A percentile compares a stretch with the other conserved stretches of the same genome.
phyloP scores from a whole-genome alignment of 1,140 invertebrate genomes.

The Melanaphis sacchari region DNA sequence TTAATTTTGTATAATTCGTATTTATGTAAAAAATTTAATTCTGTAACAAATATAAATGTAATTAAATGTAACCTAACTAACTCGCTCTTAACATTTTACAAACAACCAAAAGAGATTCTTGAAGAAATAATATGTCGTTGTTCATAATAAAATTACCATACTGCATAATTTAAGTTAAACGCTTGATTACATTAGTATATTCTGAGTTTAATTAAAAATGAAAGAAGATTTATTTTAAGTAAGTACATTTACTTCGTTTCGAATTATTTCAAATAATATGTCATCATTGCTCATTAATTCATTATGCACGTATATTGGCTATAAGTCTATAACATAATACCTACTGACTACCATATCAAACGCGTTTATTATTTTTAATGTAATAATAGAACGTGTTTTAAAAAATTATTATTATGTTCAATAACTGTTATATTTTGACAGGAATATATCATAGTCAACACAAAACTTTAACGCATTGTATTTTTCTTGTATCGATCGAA shows the following conservation, averaged over 20 bases:
- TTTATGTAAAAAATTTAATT: not conserved
- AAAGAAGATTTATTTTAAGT: not conserved
- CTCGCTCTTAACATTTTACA: not conserved
- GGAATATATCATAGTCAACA: not conserved
- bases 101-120: not conserved
- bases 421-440: slow-evolving; percentile 8
- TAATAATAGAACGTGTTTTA: too few relatives aligned
- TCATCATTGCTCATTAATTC: not conserved
- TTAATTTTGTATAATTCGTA: not conserved
- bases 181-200: slow-evolving; percentile 1
- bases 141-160: slow-evolving; percentile 33
- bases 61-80: not conserved
- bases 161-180: not conserved
- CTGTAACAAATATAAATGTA: not conserved
- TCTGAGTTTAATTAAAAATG: slow-evolving; percentile 6
- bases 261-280: not conserved
- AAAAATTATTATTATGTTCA: not conserved
- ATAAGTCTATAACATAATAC: not conserved
- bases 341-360: too few relatives aligned
- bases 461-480: slow-evolving; percentile 6
- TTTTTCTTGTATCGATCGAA: slow-evolving; percentile 27
- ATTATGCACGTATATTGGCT: not conserved
- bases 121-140: not conserved
- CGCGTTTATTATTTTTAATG: not conserved
- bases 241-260: not conserved